Conservation (phyloP, 2,888 invertebrate species). For the Biston stratarius region DNA sequence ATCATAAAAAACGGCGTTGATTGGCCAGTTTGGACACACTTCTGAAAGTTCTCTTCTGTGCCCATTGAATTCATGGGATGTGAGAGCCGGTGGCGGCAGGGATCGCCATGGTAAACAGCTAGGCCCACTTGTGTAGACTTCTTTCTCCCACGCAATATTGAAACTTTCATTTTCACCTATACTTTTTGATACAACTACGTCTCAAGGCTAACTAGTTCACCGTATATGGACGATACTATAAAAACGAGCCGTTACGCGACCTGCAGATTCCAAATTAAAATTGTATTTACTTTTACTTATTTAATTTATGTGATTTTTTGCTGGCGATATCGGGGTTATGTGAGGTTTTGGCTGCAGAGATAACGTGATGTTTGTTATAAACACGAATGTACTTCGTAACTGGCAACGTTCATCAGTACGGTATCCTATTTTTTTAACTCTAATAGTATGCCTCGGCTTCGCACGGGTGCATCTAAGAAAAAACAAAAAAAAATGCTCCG, state of each 20-base stretch:
- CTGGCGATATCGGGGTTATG: conserved; percentile 7
- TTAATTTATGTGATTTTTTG: conserved; percentile 6
- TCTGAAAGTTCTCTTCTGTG: no score
- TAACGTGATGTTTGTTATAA: conserved; percentile 6
- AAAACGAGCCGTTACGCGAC: conserved; percentile 5
- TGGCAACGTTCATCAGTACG: background rate
- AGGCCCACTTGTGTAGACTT: conserved; percentile 48
- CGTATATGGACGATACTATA: background rate
- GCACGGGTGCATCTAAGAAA: no score
- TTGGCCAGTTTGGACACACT: no score
- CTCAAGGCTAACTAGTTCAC: conserved; percentile 29
- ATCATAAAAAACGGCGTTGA: no score
- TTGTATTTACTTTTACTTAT: conserved; percentile 7
- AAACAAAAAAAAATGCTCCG: no score
- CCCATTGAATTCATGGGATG: conserved; percentile 21
- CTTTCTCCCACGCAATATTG: conserved; percentile 50
- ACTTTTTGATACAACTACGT: conserved; percentile 42
- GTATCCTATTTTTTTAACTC: no score
- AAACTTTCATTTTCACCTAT: conserved; percentile 48
- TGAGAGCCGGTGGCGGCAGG: conserved; percentile 32
- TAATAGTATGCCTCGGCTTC: no score
- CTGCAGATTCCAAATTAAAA: conserved; percentile 6
- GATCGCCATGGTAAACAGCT: conserved; percentile 40
- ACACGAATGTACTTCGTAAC: no score
- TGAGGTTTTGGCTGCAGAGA: conserved; percentile 18